A percentile compares a stretch with the other conserved stretches of the same genome.
Conservation (phyloP, 2,113 vertebrate genomes). For the Corythoichthys intestinalis region DNA sequence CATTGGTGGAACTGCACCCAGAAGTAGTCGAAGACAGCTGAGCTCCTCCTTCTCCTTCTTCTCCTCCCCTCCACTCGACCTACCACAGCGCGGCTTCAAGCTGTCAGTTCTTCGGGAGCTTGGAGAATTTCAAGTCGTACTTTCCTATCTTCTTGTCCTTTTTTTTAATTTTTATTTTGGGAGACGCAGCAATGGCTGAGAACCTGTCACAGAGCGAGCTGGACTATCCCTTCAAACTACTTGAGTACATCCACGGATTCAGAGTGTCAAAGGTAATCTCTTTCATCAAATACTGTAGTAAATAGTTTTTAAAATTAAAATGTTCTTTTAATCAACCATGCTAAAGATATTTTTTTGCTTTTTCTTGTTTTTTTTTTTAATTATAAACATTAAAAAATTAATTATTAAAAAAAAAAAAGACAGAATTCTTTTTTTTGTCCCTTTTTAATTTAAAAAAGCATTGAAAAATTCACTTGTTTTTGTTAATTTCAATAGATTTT, state of each 20-base stretch:
- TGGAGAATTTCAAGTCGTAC: background rate
- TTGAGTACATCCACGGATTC: constrained; percentile 75
- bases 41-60: background rate
- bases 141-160: background rate
- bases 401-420: too few relatives aligned
- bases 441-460: too few relatives aligned
- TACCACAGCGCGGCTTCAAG: background rate
- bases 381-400: too few relatives aligned
- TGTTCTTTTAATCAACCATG: too few relatives aligned
- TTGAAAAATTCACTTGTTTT: too few relatives aligned
- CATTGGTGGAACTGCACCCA: background rate
- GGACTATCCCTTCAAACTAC: constrained; percentile 73
- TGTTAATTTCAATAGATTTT: too few relatives aligned
- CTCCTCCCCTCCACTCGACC: background rate
- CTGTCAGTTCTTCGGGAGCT: background rate
- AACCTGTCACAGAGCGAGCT: constrained; percentile 74
- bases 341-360: too few relatives aligned
- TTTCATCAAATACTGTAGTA: background rate
- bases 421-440: too few relatives aligned
- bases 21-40: background rate
- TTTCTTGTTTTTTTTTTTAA: too few relatives aligned
- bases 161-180: background rate
- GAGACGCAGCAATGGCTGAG: constrained; percentile 59
- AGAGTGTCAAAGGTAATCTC: constrained; percentile 70
- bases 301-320: background rate